Conservation (phyloP, 2,797 vertebrate genomes). For the Rhinichthys osculus region DNA sequence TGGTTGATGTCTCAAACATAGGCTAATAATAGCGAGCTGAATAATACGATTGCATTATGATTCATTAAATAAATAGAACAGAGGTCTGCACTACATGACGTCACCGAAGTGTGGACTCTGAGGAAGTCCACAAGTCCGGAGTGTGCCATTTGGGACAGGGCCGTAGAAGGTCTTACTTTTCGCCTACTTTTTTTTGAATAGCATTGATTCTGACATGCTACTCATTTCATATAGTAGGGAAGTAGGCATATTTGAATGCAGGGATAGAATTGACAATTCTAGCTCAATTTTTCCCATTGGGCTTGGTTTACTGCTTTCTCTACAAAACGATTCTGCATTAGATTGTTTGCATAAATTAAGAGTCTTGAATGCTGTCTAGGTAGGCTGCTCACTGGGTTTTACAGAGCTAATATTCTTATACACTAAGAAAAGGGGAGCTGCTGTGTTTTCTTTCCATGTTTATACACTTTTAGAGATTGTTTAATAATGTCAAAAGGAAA, state of each 20-base stretch:
- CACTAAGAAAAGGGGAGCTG: background rate
- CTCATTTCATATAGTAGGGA: background rate
- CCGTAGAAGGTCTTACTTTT: background rate
- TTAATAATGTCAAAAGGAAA: background rate
- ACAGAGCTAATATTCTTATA: conserved; percentile 11
- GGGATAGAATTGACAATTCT: background rate
- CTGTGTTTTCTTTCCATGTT: conserved; percentile 12
- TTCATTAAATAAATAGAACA: too few species aligned
- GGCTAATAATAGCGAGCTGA: too few species aligned
- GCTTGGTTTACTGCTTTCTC: background rate
- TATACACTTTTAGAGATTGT: background rate
- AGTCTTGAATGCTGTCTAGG: background rate
- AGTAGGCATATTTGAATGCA: background rate
- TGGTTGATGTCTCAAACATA: too few species aligned
- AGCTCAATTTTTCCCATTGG: background rate
- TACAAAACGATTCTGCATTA: background rate
- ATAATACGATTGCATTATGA: too few species aligned
- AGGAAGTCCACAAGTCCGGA: too few species aligned
- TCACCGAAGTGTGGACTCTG: too few species aligned
- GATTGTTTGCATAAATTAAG: background rate
- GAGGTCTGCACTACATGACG: too few species aligned
- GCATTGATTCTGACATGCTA: background rate
- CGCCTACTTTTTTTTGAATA: background rate
- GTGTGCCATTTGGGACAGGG: too few species aligned
- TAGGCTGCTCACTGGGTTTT: background rate